phyloP scores from a whole-genome alignment of 2,113 vertebrate species.

The Quiscalus mexicanus region DNA sequence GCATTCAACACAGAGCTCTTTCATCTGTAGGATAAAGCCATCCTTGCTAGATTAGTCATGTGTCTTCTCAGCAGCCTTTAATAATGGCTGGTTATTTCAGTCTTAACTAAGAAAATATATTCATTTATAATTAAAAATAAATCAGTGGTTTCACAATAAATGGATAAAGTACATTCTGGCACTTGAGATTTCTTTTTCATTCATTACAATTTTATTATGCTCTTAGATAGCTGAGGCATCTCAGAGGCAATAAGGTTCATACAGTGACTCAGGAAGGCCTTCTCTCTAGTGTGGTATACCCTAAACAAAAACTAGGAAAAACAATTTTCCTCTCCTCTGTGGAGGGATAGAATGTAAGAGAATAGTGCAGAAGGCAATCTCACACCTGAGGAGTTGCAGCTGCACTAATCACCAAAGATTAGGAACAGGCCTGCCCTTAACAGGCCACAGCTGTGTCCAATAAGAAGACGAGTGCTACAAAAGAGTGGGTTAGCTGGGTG shows the following conservation, averaged over 20 bases:
- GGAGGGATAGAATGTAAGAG: too few species aligned
- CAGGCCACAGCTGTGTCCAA: too few species aligned
- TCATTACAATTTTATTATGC: background rate
- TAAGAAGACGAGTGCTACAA: too few species aligned
- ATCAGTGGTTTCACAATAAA: background rate
- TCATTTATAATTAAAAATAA: background rate
- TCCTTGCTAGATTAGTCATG: background rate
- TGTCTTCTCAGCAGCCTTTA: background rate
- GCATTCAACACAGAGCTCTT: background rate
- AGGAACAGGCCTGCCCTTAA: too few species aligned
- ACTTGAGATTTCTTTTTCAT: background rate
- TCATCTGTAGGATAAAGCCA: background rate
- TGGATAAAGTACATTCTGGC: background rate
- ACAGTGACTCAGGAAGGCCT: background rate
- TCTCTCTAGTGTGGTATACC: accelerated
- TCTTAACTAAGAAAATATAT: background rate
- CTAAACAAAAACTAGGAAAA: background rate
- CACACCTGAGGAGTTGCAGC: too few species aligned
- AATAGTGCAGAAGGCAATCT: too few species aligned
- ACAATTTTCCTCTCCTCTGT: background rate
- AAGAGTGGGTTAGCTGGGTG: too few species aligned
- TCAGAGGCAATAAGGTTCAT: background rate
- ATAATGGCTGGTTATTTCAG: background rate
- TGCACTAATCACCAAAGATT: too few species aligned
- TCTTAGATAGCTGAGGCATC: background rate